These are phyloP conservation scores for Callaeas wilsoni DNA, from an alignment of 2,113 vertebrate genomes.

Conservation along the genomic window DNA sequence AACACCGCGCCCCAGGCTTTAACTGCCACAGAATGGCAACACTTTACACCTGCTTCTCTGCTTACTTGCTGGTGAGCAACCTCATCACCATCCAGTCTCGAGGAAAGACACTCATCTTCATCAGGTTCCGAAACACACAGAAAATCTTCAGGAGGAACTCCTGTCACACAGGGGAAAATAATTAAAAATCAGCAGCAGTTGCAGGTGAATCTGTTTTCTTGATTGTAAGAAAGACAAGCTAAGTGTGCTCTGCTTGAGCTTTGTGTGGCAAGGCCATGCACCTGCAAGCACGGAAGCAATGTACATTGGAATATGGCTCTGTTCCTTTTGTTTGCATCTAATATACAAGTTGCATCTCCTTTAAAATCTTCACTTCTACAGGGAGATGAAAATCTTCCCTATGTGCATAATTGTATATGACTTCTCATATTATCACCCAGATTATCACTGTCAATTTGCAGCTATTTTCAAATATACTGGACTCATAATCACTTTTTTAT, in stretches of 20 bases:
- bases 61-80: constrained; percentile 96
- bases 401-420: not conserved
- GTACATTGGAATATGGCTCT: not conserved
- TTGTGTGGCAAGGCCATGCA: not conserved
- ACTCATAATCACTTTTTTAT: not conserved
- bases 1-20: not conserved
- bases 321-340: not conserved
- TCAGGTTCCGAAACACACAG: constrained; percentile 95
- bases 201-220: not conserved
- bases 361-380: not conserved
- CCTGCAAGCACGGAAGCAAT: not conserved
- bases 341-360: not conserved
- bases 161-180: constrained; percentile 54
- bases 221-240: not conserved
- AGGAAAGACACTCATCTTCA: constrained; percentile 97
- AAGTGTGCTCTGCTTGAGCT: not conserved
- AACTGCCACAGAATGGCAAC: not conserved
- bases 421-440: not conserved
- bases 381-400: not conserved
- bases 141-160: constrained; percentile 96
- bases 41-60: not conserved
- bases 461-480: not conserved
- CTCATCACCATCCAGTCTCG: constrained; percentile 98
- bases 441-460: not conserved
- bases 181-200: not conserved